Base-by-base conservation (phyloP, 1,140 invertebrate genomes). In the Mercenaria mercenaria region DNA sequence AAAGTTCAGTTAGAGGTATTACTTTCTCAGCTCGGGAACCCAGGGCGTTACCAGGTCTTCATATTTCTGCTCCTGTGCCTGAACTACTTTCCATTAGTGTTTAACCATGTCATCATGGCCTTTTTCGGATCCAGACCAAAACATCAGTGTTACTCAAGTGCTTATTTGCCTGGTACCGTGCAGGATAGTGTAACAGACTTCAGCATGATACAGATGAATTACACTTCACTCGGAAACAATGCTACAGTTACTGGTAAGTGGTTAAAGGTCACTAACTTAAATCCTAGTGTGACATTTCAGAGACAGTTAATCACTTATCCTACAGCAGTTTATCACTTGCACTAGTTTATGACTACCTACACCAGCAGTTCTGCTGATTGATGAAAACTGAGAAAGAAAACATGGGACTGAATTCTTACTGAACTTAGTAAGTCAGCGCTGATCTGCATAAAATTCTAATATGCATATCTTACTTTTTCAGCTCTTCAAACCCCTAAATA, bases 41-140 rank as follows among this genome's bases (percentile, higher is more conserved):
- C 93, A 13, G 93, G 93, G 18, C 87, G 87, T n/a, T 94, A 91
- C 77, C 93, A 94, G 84, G 37, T 93, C 34, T 59, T 84, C 10
- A 59, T 92, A 13, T 92, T 92, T 52, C 32, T 94, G 15, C 90
- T 94, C 11, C 50, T 94, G 15, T 90, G 91, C 15, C 86, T 92
- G 8, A 94, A 94, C 86, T 92, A 92, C 59, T 92, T 92, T 67
- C 92, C 92, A 1, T 50, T 93, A 26, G 90, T 93, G 4, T 93
- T 92, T 84, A 93, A 94, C 67, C 90, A 92, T 89, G 84, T 94
- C 1, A 84, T 91, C 43, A 93, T 93, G 91, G 91, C 92, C 1
- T 93, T 94, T 64, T 92, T 91, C 74, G 91, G 92, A 32, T 81
- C 86, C 61, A 83, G 83, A 23, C 86, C 87, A 18, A 90, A 84